These are phyloP conservation scores for Mongoloraphidia duomilia DNA, from an alignment of 2,888 invertebrate species.

Conservation along the genomic window DNA sequence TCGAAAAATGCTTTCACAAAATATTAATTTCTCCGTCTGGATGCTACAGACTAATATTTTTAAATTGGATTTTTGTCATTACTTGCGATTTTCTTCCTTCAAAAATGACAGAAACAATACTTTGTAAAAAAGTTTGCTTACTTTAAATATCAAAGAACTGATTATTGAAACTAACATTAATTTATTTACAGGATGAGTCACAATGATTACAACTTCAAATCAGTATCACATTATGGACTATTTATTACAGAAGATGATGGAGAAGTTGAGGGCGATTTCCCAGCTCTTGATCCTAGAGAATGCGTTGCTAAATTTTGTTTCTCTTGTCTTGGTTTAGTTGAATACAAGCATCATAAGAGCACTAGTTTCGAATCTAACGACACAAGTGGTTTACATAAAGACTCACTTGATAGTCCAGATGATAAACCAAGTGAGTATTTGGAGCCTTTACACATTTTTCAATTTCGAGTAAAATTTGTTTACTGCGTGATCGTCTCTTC, in stretches of 20 bases:
- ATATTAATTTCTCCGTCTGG: too few species aligned
- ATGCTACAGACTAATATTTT: not conserved
- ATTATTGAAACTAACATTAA: too few species aligned
- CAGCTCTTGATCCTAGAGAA: constrained; percentile 75
- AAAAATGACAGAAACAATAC: too few species aligned
- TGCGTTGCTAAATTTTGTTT: constrained; percentile 89
- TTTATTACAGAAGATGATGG: constrained; percentile 95
- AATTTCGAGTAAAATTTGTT: not conserved
- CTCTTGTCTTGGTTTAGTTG: constrained; percentile 73
- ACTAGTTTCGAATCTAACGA: constrained; percentile 24
- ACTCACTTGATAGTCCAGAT: constrained; percentile 9
- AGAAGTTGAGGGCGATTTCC: constrained; percentile 87
- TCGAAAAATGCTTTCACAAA: too few species aligned
- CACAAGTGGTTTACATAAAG: constrained; percentile 8
- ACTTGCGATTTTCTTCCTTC: too few species aligned
- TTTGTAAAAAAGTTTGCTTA: too few species aligned
- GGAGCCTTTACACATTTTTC: not conserved
- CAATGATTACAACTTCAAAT: constrained; percentile 45
- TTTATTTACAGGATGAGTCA: constrained; percentile 38
- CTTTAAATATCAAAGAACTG: too few species aligned
- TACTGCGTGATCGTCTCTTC: too few species aligned
- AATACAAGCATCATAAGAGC: constrained; percentile 40
- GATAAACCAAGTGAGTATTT: not conserved
- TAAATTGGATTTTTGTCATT: not conserved
- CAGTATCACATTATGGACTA: constrained; percentile 63